Conservation (phyloP, 35 echinoderm and acorn worm species). For the Strongylocentrotus purpuratus region DNA sequence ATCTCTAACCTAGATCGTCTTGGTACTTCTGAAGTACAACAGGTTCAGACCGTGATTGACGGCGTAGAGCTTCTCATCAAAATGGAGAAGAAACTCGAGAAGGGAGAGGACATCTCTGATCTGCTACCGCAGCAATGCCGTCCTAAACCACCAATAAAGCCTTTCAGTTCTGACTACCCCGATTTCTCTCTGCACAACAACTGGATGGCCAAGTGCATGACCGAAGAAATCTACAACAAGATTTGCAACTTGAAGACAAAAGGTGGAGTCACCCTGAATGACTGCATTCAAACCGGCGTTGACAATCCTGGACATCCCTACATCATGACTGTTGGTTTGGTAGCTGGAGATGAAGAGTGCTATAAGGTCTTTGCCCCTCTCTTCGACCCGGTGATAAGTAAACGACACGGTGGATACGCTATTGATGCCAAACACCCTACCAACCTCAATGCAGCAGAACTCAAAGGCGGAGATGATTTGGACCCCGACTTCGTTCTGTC, state of each 20-base stretch:
- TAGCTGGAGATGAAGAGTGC: slow-evolving; percentile 97
- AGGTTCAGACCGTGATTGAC: slow-evolving; percentile 88
- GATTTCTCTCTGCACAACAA: slow-evolving; percentile 94
- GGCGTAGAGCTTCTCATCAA: slow-evolving; percentile 86
- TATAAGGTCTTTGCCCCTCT: slow-evolving; percentile 86
- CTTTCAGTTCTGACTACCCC: slow-evolving; percentile 81
- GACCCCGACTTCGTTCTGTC: slow-evolving; percentile 95
- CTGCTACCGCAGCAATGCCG: slow-evolving; percentile 80
- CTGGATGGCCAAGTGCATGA: slow-evolving; percentile 82
- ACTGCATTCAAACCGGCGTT: slow-evolving; percentile 94
- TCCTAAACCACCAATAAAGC: slow-evolving; percentile 57
- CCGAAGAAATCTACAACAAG: slow-evolving; percentile 82
- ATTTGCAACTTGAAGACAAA: slow-evolving; percentile 74
- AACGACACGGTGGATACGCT: slow-evolving; percentile 76
- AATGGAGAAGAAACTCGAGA: slow-evolving; percentile 90
- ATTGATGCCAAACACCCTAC: slow-evolving; percentile 84
- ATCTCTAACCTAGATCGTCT: slow-evolving; percentile 95
- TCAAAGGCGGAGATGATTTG: slow-evolving; percentile 80
- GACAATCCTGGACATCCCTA: slow-evolving; percentile 98
- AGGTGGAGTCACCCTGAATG: slow-evolving; percentile 74
- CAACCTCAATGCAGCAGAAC: slow-evolving; percentile 70
- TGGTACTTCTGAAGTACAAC: slow-evolving; percentile 89
- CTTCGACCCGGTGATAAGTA: slow-evolving; percentile 91
- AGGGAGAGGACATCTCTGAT: slow-evolving; percentile 69
- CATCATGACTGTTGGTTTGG: slow-evolving; percentile 94